Base-by-base conservation (phyloP, 2,113 vertebrate genomes). In the Chamaetylas fuelleborni region DNA sequence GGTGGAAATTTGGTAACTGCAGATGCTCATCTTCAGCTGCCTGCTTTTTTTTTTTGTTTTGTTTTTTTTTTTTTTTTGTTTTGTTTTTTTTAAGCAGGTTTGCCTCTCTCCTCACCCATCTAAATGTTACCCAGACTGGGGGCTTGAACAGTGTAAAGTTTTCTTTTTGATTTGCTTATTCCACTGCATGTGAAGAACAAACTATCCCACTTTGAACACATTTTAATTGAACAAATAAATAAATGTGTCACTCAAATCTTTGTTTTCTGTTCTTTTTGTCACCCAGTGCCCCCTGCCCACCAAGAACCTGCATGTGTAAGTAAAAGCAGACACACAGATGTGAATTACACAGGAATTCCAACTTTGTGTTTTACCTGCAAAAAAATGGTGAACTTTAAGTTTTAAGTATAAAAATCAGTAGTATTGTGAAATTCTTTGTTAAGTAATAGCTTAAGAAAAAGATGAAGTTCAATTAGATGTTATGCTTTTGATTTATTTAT, bases 11-110 rank as follows among this genome's bases (percentile, higher is more conserved):
- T 83, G 84, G 36, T 93, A 50, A 61, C 61, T 91, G 89, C 94
- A 84, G 87, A 95, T 95, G 94, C 89, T 95, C 88, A 94, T 92
- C 94, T 88, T 82, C 87, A 89, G 81, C 92, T 92, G 87, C 26
- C 9, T 19, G 40, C 18, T 2, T 33, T 74, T 17, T 2, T 40
- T 47, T 38, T n/a, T 18, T 40, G 74, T 17, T 40, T 36, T 8
- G 36, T 8, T 36, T 36, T 36, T 47, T 34, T n/a, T 14, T 24
- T 34, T 28, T 28, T 17, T 28, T 22, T 11, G 18, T 18, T 9
- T 24, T 24, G n/a, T n/a, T 28, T 23, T 48, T 19, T 17, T 53
- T 25, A 15, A 77, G 36, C 51, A 62, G 48, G 31, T 61, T 77
- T 11, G 9, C 38, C 19, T 69, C 42, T 61, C 28, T 88, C 23